Percentiles rank a stretch among this genome's conserved stretches.
These are phyloP conservation scores for Mionectes olivaceus DNA, from an alignment of 2,797 vertebrate genomes.

Conservation along the genomic window DNA sequence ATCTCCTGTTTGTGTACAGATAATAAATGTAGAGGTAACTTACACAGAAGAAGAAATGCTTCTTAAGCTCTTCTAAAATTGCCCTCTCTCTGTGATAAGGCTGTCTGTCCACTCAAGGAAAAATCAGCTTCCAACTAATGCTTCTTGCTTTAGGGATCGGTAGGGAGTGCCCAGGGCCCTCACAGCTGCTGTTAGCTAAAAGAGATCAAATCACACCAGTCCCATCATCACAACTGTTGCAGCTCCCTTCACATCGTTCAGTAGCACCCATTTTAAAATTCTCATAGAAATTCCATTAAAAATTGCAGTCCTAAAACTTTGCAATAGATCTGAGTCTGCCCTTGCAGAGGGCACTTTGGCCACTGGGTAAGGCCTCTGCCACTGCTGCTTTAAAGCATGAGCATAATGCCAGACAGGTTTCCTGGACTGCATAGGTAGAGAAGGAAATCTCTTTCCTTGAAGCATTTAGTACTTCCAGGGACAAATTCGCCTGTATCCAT, in stretches of 20 bases:
- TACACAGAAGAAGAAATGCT: background rate
- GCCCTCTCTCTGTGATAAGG: background rate
- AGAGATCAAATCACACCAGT: background rate
- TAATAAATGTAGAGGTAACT: background rate
- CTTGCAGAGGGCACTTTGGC: background rate
- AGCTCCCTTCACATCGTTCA: background rate
- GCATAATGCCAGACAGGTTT: background rate
- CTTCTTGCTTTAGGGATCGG: background rate
- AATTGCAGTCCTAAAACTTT: background rate
- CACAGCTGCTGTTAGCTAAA: background rate
- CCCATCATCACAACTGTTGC: background rate
- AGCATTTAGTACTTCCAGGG: background rate
- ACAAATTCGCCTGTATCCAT: background rate
- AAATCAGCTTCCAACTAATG: background rate
- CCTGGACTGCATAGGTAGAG: background rate
- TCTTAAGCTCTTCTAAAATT: background rate
- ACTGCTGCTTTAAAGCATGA: background rate
- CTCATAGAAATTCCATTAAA: rapidly evolving
- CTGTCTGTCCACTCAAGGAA: background rate
- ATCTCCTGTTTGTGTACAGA: background rate
- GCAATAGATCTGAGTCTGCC: background rate
- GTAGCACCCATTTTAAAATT: background rate
- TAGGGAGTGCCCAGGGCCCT: background rate
- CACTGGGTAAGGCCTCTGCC: background rate
- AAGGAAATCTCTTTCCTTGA: background rate